Conservation (phyloP, 2,113 vertebrate species). For the Ceyx margarethae region DNA sequence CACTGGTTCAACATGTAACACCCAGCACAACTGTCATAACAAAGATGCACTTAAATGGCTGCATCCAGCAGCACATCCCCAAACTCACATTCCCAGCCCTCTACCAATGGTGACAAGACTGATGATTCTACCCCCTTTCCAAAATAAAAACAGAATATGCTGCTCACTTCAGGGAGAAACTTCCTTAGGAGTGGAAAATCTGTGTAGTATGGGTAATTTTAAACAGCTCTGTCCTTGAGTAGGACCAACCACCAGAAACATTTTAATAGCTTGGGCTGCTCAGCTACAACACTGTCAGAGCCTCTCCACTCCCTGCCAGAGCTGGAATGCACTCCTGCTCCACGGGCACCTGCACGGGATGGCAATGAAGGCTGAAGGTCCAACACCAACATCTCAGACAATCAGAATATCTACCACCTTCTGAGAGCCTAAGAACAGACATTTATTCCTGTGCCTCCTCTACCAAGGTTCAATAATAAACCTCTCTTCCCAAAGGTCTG, state of each 20-base stretch:
- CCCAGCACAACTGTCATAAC: not conserved
- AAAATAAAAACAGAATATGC: not conserved
- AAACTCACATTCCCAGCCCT: not conserved
- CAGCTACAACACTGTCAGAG: not conserved
- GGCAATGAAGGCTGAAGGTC: not conserved
- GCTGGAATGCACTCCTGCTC: not conserved
- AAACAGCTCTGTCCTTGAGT: not conserved
- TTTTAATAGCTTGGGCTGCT: not conserved
- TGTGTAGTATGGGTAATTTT: not conserved
- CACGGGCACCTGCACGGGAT: accelerated
- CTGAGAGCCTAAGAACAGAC: not conserved
- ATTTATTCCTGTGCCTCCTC: no score
- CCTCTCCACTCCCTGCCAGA: not conserved
- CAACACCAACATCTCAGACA: not conserved
- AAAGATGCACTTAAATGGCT: not conserved
- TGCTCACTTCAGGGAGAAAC: not conserved
- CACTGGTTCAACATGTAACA: not conserved
- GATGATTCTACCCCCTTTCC: not conserved
- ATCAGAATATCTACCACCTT: not conserved
- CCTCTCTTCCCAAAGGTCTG: not conserved
- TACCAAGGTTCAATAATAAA: not conserved
- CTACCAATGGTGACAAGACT: not conserved
- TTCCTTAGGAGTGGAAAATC: not conserved
- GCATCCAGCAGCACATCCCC: not conserved
- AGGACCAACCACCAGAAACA: not conserved